These are phyloP conservation scores for Lasioglossum pauxillum DNA, from an alignment of 2,888 invertebrate species.

Conservation along the genomic window DNA sequence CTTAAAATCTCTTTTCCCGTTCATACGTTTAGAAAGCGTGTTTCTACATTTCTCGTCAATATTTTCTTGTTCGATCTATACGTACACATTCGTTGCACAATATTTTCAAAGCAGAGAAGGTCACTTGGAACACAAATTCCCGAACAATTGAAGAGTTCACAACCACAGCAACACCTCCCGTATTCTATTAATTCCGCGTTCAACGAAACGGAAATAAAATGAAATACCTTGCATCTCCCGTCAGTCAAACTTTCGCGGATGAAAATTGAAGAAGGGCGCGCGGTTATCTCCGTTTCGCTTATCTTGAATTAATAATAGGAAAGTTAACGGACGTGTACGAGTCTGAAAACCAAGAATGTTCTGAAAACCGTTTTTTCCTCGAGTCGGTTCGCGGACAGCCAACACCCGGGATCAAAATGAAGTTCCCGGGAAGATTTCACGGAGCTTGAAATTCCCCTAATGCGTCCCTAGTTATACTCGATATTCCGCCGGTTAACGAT, in stretches of 20 bases:
- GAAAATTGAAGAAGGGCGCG: not conserved
- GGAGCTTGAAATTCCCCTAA: conserved; percentile 32
- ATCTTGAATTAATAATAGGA: not conserved
- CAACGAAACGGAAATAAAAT: not conserved
- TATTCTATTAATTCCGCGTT: not conserved
- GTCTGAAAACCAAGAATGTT: not conserved
- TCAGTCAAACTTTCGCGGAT: not conserved
- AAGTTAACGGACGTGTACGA: not conserved
- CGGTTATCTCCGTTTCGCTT: not conserved
- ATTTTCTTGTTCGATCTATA: not conserved
- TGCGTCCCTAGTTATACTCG: conserved; percentile 45
- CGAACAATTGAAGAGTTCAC: not conserved
- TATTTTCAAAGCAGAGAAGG: not conserved
- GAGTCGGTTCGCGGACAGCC: not conserved
- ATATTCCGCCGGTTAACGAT: conserved; percentile 52
- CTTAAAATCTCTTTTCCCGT: not conserved
- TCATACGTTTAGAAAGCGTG: not conserved
- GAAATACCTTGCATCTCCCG: not conserved
- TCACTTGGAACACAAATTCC: not conserved
- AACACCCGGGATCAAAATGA: conserved; percentile 4
- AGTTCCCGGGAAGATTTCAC: conserved; percentile 34
- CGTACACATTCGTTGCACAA: not conserved
- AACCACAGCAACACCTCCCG: not conserved
- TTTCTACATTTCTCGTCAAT: not conserved
- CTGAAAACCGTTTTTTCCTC: no score